Evolutionary conservation across 2,797 vertebrate species (phyloP), one percentile per base, ranked within the genome.

Genomic region (Urocyon cinereoargenteus): DNA sequence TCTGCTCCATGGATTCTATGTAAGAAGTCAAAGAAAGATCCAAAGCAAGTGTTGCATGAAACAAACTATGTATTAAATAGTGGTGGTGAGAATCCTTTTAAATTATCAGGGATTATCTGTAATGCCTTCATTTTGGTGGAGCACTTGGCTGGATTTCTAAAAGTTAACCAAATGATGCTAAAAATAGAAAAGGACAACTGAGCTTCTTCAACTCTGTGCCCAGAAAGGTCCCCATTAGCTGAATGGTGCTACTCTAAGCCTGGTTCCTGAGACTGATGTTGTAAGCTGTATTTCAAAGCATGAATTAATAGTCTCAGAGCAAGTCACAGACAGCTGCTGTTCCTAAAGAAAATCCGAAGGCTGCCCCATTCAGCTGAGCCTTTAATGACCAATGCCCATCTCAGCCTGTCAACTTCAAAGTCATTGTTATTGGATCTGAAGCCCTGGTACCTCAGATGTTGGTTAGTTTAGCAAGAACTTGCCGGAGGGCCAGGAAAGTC

Each of bases 381-480:
- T 97, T 97, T 98, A 97, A 98, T 97, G 92, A 72, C 61, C 72
- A 77, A 95, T 90, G 66, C 87, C 59, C 96, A 21, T 26, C 66
- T 96, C 81, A 98, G 55, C 93, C 96, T 36, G 88, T 96, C 93
- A 93, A 55, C 98, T 98, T 98, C 97, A 98, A 97, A 97, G 97
- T 75, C 91, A 97, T 55, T 59, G 40, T 68, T 97, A 94, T 83
- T 96, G 89, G 61, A 88, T 97, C 6, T 13, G 81, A 86, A 96
- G 73, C 55, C 16, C 0, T 64, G 90, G 70, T 86, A 61, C 1
- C 6, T 57, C 28, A 57, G 88, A 66, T 73, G 82, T n/a, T 96
- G 95, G 83, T 83, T 96, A 83, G 93, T 86, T 83, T 96, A 83
- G 93, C 87, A 55, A 8, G 82, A 81, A 95, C 86, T 79, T 78